phyloP scores from a whole-genome alignment of 2,888 invertebrate species.

The Nyleta sp. region DNA sequence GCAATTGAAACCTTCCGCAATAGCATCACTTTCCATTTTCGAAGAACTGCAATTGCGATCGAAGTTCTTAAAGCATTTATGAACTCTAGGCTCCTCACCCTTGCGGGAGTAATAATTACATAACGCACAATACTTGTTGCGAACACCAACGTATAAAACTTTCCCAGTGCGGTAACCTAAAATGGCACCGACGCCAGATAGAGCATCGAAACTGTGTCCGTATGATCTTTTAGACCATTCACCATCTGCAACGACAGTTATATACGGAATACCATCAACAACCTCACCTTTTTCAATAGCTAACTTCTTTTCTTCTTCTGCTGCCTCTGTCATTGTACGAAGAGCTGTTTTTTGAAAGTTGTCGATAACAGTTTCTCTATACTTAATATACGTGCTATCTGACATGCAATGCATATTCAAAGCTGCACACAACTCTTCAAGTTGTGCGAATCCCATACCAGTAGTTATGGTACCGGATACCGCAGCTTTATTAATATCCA shows the following conservation, averaged over 20 bases:
- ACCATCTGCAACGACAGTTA: too few species aligned
- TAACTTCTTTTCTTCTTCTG: conserved; percentile 2
- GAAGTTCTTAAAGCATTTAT: conserved; percentile 6
- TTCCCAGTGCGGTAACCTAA: not conserved
- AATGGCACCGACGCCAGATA: not conserved
- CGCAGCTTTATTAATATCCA: too few species aligned
- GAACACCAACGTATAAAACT: conserved; percentile 7
- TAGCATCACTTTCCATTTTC: conserved; percentile 19
- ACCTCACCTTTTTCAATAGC: conserved; percentile 3
- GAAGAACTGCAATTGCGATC: conserved; percentile 7
- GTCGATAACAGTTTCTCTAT: not conserved
- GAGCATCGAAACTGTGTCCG: not conserved
- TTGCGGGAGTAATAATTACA: conserved; percentile 1
- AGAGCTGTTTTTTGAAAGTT: not conserved
- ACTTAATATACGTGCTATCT: not conserved
- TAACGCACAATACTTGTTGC: conserved; percentile 1
- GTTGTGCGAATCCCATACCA: too few species aligned
- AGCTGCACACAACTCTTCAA: too few species aligned
- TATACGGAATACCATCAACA: not conserved
- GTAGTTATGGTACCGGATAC: too few species aligned
- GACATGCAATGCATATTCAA: not conserved
- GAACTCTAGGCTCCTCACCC: not conserved
- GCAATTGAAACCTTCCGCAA: conserved; percentile 5
- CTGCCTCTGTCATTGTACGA: not conserved
- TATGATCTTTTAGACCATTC: not conserved